Conservation (phyloP, 2,888 invertebrate genomes). For the Omphaloscelis lunosa region DNA sequence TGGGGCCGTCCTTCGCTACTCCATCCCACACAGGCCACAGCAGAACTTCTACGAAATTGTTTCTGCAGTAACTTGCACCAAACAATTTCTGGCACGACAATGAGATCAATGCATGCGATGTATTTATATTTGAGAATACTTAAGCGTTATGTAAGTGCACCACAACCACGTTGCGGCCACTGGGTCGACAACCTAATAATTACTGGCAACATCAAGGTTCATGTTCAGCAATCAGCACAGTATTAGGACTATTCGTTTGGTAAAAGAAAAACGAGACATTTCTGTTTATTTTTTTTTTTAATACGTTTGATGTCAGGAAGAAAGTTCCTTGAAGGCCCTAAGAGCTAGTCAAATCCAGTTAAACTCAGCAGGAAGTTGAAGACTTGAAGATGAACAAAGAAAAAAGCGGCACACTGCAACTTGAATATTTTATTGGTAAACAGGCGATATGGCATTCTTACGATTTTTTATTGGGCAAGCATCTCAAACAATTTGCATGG, state of each 20-base stretch:
- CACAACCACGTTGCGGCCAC: conserved; percentile 34
- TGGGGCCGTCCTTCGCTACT: neutral
- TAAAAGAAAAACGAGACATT: neutral
- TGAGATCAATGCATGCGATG: conserved; percentile 79
- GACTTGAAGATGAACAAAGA: neutral
- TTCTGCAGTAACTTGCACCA: conserved; percentile 70
- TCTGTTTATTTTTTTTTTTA: neutral
- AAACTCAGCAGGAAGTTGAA: neutral
- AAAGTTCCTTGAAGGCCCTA: neutral
- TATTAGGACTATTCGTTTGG: neutral
- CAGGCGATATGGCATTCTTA: too few relatives aligned
- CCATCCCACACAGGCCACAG: neutral
- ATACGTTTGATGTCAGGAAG: too few relatives aligned
- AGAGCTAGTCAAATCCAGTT: neutral
- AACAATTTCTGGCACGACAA: conserved; percentile 81
- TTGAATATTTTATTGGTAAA: neutral
- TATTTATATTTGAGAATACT: conserved; percentile 73
- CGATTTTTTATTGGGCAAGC: neutral
- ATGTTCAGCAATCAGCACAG: neutral
- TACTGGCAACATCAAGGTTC: conserved; percentile 14
- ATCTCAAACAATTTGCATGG: neutral
- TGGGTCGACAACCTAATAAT: conserved; percentile 59
- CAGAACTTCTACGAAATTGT: neutral
- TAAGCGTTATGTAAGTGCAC: conserved; percentile 57
- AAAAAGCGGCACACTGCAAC: neutral